A percentile compares a stretch with the other conserved stretches of the same genome.
phyloP scores from a whole-genome alignment of 2,113 vertebrate species.

The Chloropsis hardwickii region DNA sequence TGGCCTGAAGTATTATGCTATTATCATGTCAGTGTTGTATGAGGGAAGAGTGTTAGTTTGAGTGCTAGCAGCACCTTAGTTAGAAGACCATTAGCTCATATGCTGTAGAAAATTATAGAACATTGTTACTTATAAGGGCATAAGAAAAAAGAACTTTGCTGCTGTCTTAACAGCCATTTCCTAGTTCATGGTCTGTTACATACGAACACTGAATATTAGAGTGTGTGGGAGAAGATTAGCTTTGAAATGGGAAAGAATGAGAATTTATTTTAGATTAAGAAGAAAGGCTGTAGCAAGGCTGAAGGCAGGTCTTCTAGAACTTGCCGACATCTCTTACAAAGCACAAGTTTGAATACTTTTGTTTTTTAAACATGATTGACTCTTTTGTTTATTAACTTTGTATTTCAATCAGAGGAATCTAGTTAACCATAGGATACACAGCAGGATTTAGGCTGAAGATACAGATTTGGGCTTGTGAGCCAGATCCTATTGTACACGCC shows the following conservation, averaged over 20 bases:
- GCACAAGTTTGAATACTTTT: neutral
- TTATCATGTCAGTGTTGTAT: conserved; percentile 44
- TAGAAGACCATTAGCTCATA: neutral
- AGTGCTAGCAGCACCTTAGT: neutral
- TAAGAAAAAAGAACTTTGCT: neutral
- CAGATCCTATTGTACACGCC: neutral
- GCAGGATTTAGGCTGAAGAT: neutral
- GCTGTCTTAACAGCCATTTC: neutral
- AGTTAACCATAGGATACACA: neutral
- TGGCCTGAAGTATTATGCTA: conserved; percentile 31
- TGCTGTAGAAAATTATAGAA: neutral
- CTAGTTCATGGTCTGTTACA: neutral
- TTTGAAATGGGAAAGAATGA: neutral
- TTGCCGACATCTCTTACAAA: neutral
- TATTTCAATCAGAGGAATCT: neutral
- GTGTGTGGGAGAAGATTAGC: neutral
- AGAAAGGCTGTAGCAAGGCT: neutral
- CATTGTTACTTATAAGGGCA: neutral
- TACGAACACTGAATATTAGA: neutral
- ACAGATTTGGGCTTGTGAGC: neutral
- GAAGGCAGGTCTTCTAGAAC: neutral
- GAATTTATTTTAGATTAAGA: neutral
- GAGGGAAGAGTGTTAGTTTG: neutral
- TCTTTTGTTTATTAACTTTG: neutral
- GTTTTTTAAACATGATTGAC: neutral